Evolutionary conservation across 2,888 invertebrate species (phyloP).

Genomic region (Gisinianus flammeolus): DNA sequence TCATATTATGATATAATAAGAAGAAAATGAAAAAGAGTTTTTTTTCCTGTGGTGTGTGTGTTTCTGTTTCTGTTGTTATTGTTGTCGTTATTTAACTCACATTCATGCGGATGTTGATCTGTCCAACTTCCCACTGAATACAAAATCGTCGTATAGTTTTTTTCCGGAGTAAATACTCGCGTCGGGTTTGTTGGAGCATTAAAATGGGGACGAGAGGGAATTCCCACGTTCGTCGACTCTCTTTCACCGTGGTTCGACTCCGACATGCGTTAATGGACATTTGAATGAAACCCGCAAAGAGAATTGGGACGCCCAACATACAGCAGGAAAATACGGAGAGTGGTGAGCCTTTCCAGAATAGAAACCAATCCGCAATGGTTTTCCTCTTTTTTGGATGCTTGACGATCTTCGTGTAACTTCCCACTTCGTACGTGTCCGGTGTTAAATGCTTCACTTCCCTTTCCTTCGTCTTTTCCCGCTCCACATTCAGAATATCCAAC

Average conservation of each 20-base stretch:
- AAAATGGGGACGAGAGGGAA: constrained; percentile 30
- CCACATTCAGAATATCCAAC: background rate
- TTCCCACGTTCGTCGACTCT: constrained; percentile 20
- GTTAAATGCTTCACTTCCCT: background rate
- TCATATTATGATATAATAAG: too few species aligned
- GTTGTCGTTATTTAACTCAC: too few species aligned
- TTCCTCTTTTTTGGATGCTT: background rate
- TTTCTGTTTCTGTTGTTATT: too few species aligned
- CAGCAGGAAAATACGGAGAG: background rate
- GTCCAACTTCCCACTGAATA: constrained; percentile 36
- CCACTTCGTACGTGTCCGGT: background rate
- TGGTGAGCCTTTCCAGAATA: constrained; percentile 6
- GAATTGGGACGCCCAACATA: constrained; percentile 13
- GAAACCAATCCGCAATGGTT: constrained; percentile 30
- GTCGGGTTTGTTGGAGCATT: constrained; percentile 17
- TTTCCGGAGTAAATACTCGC: constrained; percentile 24
- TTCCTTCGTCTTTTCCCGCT: background rate
- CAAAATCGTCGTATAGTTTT: constrained; percentile 23
- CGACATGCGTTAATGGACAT: constrained; percentile 5
- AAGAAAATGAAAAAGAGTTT: too few species aligned
- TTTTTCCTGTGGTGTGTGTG: too few species aligned
- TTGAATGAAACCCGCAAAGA: constrained; percentile 27
- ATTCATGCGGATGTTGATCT: constrained; percentile 35
- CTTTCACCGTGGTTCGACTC: background rate
- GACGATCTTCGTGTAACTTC: constrained; percentile 31